These are phyloP conservation scores for Rallus limicola DNA, from an alignment of 2,113 vertebrate genomes.

Conservation along the genomic window DNA sequence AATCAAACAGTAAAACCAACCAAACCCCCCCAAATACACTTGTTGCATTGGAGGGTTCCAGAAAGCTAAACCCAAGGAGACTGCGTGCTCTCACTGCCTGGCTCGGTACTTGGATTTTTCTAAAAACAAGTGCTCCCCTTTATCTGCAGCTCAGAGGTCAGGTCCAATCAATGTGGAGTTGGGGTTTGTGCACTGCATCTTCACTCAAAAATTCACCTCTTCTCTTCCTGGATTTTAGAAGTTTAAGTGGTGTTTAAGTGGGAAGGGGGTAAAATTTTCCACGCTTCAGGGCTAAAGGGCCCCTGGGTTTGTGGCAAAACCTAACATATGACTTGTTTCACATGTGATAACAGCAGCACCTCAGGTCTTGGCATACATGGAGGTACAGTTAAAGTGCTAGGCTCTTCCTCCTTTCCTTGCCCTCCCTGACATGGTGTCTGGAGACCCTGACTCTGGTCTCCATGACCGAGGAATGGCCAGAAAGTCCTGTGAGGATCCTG, in stretches of 20 bases:
- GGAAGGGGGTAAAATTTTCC: neutral
- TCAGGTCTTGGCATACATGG: neutral
- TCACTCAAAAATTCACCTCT: neutral
- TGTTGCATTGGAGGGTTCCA: neutral
- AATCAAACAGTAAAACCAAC: neutral
- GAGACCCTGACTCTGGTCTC: fast-evolving
- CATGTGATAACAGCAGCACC: neutral
- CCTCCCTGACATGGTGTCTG: neutral
- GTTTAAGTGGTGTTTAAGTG: neutral
- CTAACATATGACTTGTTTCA: neutral
- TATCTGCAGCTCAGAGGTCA: neutral
- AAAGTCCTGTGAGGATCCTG: neutral
- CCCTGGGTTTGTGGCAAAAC: neutral
- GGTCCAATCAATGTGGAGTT: neutral
- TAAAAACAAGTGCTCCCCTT: neutral
- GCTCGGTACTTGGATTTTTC: neutral
- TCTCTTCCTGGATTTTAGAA: neutral
- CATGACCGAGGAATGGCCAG: neutral
- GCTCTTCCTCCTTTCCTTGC: neutral
- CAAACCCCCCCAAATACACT: neutral
- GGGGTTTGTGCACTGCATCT: neutral
- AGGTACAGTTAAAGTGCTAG: neutral
- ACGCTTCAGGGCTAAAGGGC: neutral
- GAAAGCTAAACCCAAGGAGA: neutral
- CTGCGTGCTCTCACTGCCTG: neutral